These are phyloP conservation scores for Aphelenchoides fujianensis DNA, from an alignment of 1,140 invertebrate species.

Conservation along the genomic window DNA sequence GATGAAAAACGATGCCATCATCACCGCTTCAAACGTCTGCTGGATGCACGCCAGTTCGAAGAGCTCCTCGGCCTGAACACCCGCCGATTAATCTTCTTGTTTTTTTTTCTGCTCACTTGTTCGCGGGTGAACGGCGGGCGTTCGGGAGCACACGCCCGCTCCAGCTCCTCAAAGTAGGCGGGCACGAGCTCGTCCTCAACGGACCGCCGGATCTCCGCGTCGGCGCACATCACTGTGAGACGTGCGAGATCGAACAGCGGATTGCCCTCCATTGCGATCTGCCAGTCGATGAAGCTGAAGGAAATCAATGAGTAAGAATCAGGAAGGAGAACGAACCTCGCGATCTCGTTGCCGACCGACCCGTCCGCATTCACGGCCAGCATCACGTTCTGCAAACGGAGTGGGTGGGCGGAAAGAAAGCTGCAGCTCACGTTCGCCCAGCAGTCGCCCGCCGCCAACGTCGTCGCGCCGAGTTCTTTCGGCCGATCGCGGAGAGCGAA, in stretches of 20 bases:
- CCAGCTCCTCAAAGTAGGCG: not conserved
- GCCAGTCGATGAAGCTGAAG: constrained; percentile 17
- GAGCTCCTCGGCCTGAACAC: not conserved
- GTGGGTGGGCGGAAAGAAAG: not conserved
- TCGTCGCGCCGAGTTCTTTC: not conserved
- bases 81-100: no score
- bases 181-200: not conserved
- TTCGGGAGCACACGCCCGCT: not conserved
- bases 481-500: not conserved
- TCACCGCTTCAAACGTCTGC: not conserved
- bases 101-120: not conserved
- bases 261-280: constrained; percentile 1
- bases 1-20: not conserved
- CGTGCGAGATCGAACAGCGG: constrained; percentile 2
- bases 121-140: not conserved
- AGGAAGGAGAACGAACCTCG: not conserved
- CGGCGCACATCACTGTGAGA: not conserved
- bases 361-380: not conserved
- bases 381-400: not conserved
- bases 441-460: not conserved
- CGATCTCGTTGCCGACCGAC: not conserved
- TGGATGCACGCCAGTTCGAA: not conserved
- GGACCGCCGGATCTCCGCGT: constrained; percentile 4
- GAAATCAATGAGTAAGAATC: not conserved
- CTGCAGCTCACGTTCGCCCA: not conserved